Base-by-base conservation (phyloP, 2,888 invertebrate genomes). In the Rapana venosa region DNA sequence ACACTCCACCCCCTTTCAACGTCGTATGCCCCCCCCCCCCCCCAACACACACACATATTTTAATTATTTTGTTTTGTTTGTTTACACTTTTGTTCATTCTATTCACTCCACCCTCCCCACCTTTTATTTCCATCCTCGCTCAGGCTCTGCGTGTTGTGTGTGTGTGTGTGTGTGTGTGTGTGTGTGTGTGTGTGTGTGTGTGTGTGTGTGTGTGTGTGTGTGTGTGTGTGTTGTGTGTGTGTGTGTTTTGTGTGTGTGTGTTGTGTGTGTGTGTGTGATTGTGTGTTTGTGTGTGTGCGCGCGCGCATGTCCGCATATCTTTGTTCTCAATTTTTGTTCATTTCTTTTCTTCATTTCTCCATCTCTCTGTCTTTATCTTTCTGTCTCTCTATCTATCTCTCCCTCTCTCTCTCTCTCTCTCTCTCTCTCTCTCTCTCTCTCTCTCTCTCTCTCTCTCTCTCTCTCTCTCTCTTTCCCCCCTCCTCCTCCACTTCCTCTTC, bases 391-490 rank as follows among this genome's bases (percentile, higher is more conserved):
- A 1, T 26, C 26, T n/a, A 4, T 30, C 81, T 35, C 81, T 81
- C 36, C 15, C 81, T 30, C 32, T 81, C 81, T 20, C 20, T 17
- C 20, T 22, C n/a, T n/a, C n/a, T 22, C 36, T 35, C 85, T 88
- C 61, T 17, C 30, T 84, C 35, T 35, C 32, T 56, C 84, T 84
- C 84, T 84, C 89, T 89, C 89, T 89, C 84, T 89, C 84, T 89
- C 89, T 89, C 84, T 89, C 77, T 89, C 66, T 83, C 84, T 61
- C 83, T 84, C 87, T 87, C 87, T 87, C 66, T 87, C 87, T 66
- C 66, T 58, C 61, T 87, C 66, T 87, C 30, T 87, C 87, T 87
- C 87, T 61, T 66, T 13, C 13, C 66, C 13, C 66, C 13, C 66
- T 66, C 66, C 17, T 61, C 17, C 61, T 61, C 61, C 66, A 6